Evolutionary conservation across 2,888 invertebrate genomes (phyloP).

Genomic region (Empis livida): DNA sequence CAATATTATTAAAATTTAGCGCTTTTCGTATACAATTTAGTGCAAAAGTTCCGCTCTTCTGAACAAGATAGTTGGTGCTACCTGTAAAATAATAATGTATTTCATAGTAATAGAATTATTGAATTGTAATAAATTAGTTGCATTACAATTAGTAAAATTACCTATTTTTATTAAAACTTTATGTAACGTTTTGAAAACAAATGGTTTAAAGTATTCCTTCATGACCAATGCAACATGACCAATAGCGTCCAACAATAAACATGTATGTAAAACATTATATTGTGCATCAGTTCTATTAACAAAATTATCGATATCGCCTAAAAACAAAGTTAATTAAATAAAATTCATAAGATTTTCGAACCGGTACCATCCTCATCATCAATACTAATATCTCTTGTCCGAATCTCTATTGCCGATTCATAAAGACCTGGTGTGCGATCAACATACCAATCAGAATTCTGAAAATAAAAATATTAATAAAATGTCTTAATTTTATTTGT

Average conservation of each 20-base stretch:
- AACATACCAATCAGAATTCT: conserved; percentile 28
- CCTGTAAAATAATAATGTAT: conserved; percentile 35
- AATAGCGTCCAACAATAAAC: conserved; percentile 56
- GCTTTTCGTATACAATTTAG: conserved; percentile 45
- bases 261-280: conserved; percentile 50
- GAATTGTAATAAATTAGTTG: neutral
- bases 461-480: neutral
- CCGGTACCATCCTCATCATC: conserved; percentile 19
- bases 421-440: conserved; percentile 32
- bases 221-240: conserved; percentile 47
- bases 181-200: conserved; percentile 52
- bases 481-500: neutral
- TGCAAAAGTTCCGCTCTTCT: conserved; percentile 46
- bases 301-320: conserved; percentile 15
- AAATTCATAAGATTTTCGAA: neutral
- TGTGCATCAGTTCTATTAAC: conserved; percentile 38
- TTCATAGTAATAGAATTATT: neutral
- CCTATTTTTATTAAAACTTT: conserved; percentile 58
- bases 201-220: conserved; percentile 41
- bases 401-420: conserved; percentile 32
- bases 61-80: conserved; percentile 48
- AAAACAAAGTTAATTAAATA: neutral
- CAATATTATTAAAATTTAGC: conserved; percentile 41
- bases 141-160: conserved; percentile 20
- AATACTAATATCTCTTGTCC: conserved; percentile 26